These are phyloP conservation scores for Oreochromis grahami DNA, from an alignment of 2,797 vertebrate genomes.

Conservation along the genomic window DNA sequence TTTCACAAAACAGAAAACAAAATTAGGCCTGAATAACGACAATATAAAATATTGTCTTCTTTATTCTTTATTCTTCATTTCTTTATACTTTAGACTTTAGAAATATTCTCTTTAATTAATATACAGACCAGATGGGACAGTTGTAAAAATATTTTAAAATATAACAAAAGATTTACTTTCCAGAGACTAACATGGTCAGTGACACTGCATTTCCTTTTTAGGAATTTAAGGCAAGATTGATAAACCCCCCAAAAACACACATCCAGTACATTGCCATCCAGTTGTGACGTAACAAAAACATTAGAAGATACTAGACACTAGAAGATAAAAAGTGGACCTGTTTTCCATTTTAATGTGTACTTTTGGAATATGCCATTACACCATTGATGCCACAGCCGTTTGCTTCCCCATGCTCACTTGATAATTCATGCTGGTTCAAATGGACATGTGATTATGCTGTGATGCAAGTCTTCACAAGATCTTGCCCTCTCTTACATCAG, in stretches of 20 bases:
- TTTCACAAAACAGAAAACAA: neutral
- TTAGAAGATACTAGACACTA: neutral
- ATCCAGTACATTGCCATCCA: neutral
- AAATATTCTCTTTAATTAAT: neutral
- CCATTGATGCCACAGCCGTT: neutral
- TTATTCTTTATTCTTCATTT: neutral
- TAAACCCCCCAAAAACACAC: neutral
- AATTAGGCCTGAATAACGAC: neutral
- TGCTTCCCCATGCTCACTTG: neutral
- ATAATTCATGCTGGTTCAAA: neutral
- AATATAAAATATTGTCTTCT: neutral
- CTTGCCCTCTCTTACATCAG: constrained; percentile 38
- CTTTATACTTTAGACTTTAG: neutral
- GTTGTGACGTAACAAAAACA: neutral
- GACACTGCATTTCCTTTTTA: neutral
- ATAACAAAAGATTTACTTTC: neutral
- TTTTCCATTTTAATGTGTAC: neutral
- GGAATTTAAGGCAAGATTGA: neutral
- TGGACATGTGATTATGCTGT: neutral
- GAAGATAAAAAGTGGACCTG: neutral
- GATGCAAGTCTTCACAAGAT: neutral
- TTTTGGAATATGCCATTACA: neutral
- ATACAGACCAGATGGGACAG: neutral
- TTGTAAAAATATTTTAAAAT: neutral
- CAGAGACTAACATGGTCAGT: neutral